These are phyloP conservation scores for Lophura nycthemera DNA, from an alignment of 2,113 vertebrate species.

Conservation along the genomic window DNA sequence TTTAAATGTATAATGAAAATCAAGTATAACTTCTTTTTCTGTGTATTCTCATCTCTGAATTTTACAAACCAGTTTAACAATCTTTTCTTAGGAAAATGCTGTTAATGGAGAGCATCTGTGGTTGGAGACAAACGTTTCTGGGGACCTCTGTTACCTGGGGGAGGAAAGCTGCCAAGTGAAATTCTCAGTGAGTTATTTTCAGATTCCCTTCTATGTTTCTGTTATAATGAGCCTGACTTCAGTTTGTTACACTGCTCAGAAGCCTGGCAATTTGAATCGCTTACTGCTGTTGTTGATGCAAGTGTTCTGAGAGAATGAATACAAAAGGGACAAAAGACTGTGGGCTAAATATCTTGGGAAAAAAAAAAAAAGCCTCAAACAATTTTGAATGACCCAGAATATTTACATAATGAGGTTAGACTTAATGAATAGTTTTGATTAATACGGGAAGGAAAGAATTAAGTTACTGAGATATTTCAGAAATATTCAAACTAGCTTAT, in stretches of 20 bases:
- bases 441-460: background rate
- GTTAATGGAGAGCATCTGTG: conserved; percentile 97
- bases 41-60: fast-evolving
- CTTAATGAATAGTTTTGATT: background rate
- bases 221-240: background rate
- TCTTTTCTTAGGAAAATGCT: conserved; percentile 89
- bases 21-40: fast-evolving
- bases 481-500: background rate
- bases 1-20: background rate
- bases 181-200: conserved; percentile 89
- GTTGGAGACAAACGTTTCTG: conserved; percentile 98
- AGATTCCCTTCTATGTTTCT: background rate
- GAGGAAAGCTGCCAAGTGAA: conserved; percentile 95
- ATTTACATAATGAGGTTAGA: background rate
- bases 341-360: background rate
- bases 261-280: background rate
- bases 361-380: background rate
- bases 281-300: background rate
- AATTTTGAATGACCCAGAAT: background rate
- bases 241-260: background rate
- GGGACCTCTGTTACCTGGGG: conserved; percentile 96
- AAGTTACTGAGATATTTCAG: background rate
- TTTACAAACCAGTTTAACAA: background rate
- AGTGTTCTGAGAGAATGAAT: background rate
- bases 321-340: background rate